Conservation (phyloP, 92 coral and sea anemone species). For the Diadumene lineata region DNA sequence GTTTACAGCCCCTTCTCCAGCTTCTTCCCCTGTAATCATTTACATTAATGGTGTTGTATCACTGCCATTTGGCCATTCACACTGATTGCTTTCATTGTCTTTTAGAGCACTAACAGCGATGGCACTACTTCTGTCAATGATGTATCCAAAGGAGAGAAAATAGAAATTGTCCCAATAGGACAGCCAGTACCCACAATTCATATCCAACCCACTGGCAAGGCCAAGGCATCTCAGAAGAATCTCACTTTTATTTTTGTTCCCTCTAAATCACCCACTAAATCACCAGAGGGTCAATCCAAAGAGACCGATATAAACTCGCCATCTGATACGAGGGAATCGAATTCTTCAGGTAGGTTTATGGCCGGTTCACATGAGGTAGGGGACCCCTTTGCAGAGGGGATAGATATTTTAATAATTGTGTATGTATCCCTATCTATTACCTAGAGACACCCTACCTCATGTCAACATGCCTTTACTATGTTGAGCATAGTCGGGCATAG, state of each 20-base stretch:
- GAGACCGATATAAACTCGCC: background rate
- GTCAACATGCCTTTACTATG: too few species aligned
- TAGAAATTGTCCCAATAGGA: constrained; percentile 6
- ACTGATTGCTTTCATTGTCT: background rate
- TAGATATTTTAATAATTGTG: too few species aligned
- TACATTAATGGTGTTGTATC: background rate
- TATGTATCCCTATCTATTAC: too few species aligned
- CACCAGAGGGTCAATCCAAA: background rate
- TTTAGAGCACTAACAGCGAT: background rate
- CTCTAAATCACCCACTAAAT: constrained; percentile 4
- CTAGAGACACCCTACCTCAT: too few species aligned
- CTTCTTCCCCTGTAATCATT: background rate
- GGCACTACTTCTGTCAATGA: background rate
- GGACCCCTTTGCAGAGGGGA: too few species aligned
- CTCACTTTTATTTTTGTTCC: constrained; percentile 40
- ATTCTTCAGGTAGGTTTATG: background rate
- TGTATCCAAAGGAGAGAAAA: background rate
- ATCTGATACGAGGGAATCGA: background rate
- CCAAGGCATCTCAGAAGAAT: background rate
- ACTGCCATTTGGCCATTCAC: background rate
- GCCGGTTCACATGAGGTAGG: too few species aligned
- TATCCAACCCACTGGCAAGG: constrained; percentile 21
- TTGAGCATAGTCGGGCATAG: too few species aligned
- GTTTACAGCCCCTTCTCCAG: too few species aligned
- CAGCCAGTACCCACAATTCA: constrained; percentile 17